Base-by-base conservation (phyloP, 2,888 invertebrate genomes). In the Drosophila barbarae region DNA sequence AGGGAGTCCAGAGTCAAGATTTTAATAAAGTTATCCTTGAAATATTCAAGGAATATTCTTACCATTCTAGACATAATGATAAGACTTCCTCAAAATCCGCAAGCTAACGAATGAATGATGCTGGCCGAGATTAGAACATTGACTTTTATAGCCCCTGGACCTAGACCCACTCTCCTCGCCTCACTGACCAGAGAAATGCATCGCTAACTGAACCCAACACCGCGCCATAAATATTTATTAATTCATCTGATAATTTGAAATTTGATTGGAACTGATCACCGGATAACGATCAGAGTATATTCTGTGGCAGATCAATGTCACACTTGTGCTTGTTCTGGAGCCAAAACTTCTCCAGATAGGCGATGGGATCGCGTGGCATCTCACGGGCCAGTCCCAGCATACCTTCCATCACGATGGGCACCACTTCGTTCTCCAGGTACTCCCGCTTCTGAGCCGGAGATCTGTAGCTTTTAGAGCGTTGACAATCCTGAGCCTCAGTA, bases 1-100 rank as follows among this genome's bases (percentile, higher is more conserved):
- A 28, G 12, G 6, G 4, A 26, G 3, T 13, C 7, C 15, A 12
- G 6, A 10, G 35, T 12, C 1, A 6, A 2, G 39, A 13, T 9
- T n/a, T n/a, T n/a, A 26, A 9, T 26, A 1, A n/a, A n/a, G 18
- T 39, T 30, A 18, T 10, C n/a, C 18, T 28, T 8, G 18, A 30
- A 2, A 13, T 21, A 65, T 10, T 15, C 15, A 28, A 28, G 28
- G 26, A 28, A 3, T 15, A 42, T 2, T 10, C 78, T 74, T 56
- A 87, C 87, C 77, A 85, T 63, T 75, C 81, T 81, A 55, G 78
- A 77, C 87, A 87, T 79, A 56, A n/a, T 58, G 67, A 23, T 67
- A 49, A 49, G 61, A 57, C 13, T 46, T 35, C 26, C 15, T 61
- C 58, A 52, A 50, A 46, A 42, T 41, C 53, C 50, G 59, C 52